Evolutionary conservation across 1,140 invertebrate genomes (phyloP).

Genomic region (Drosophila athabasca): DNA sequence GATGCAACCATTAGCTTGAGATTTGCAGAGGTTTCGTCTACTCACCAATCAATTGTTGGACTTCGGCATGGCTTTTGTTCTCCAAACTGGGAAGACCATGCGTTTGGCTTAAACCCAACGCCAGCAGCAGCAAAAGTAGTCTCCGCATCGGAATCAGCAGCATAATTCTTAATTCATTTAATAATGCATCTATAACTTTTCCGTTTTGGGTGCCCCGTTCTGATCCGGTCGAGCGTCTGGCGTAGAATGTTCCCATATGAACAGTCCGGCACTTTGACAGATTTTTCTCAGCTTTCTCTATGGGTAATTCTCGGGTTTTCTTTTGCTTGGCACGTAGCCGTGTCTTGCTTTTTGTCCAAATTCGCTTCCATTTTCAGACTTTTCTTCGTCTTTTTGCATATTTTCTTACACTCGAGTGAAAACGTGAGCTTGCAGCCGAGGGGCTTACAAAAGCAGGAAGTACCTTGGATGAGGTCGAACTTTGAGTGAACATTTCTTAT

Average conservation of each 20-base stretch:
- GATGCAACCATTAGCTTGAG: neutral
- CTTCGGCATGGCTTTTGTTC: constrained; percentile 46
- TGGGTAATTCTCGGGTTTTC: constrained; percentile 15
- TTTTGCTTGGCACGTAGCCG: constrained; percentile 55
- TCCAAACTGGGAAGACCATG: constrained; percentile 46
- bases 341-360: constrained; percentile 43
- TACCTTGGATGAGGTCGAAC: constrained; percentile 20
- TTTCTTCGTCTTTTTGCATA: constrained; percentile 30
- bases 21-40: neutral
- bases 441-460: constrained; percentile 48
- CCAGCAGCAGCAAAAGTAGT: constrained; percentile 25
- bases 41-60: constrained; percentile 53
- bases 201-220: constrained; percentile 17
- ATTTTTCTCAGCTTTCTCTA: constrained; percentile 64
- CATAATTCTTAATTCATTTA: constrained; percentile 20
- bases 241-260: constrained; percentile 50
- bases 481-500: constrained; percentile 9
- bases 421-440: constrained; percentile 50
- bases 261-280: constrained; percentile 41
- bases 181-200: constrained; percentile 13
- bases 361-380: constrained; percentile 35
- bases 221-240: constrained; percentile 21
- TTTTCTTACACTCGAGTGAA: constrained; percentile 48
- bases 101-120: constrained; percentile 5
- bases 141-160: constrained; percentile 27